These are phyloP conservation scores for Phyllotis vaccarum DNA, from an alignment of 2,797 vertebrate species.

Conservation along the genomic window DNA sequence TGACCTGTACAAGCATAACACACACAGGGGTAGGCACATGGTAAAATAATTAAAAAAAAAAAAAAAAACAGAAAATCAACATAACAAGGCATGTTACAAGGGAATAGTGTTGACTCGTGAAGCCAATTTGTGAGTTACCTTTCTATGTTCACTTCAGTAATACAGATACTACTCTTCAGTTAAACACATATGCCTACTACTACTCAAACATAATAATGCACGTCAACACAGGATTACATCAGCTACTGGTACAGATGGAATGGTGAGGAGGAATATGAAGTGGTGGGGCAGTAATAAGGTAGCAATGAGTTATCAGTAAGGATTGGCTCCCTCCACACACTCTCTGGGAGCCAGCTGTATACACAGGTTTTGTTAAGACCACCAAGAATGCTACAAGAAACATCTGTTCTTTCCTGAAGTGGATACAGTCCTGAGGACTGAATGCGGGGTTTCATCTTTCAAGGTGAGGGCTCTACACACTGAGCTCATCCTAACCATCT, in stretches of 20 bases:
- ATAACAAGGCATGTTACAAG: not conserved
- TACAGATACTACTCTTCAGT: not conserved
- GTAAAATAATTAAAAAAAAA: not conserved
- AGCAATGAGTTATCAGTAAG: not conserved
- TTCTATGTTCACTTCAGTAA: not conserved
- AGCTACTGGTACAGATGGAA: too few relatives aligned
- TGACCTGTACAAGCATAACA: not conserved
- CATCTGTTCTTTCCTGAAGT: not conserved
- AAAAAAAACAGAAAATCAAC: not conserved
- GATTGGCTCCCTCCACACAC: not conserved
- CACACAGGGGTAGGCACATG: not conserved
- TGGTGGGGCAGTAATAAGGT: not conserved
- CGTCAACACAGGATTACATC: not conserved
- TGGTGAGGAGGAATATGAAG: too few relatives aligned
- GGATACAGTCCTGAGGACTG: not conserved
- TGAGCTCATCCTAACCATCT: not conserved
- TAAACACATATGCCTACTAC: not conserved
- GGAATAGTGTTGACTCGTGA: not conserved
- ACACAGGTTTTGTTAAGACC: not conserved
- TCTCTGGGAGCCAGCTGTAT: not conserved
- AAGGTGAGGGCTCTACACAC: not conserved
- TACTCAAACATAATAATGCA: not conserved
- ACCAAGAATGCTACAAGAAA: not conserved
- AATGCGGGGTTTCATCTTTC: not conserved
- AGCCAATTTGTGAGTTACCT: not conserved